A percentile compares a stretch with the other conserved stretches of the same genome.
Evolutionary conservation across 2,888 invertebrate genomes (phyloP).

Genomic region (Ochlodes sylvanus): DNA sequence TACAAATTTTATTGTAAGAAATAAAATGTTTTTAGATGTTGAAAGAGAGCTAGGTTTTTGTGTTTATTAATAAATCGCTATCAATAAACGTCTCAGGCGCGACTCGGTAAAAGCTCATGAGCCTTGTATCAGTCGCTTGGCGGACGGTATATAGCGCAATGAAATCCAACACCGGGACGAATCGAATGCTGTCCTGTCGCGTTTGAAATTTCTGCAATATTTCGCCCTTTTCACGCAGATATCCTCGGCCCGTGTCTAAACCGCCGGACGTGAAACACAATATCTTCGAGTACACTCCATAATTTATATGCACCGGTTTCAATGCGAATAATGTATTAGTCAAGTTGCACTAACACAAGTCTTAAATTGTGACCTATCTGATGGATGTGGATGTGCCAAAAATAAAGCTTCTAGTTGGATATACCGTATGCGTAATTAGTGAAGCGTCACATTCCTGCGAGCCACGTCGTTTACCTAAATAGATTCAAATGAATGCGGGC

Average conservation of each 20-base stretch:
- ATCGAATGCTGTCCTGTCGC: constrained; percentile 83
- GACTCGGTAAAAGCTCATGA: constrained; percentile 66
- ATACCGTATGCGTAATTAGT: constrained; percentile 43
- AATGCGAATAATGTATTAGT: constrained; percentile 64
- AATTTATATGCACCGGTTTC: constrained; percentile 74
- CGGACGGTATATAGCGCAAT: constrained; percentile 75
- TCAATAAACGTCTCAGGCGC: constrained; percentile 71
- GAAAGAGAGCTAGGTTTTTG: constrained; percentile 5
- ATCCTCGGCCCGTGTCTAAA: constrained; percentile 79
- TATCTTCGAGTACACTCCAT: constrained; percentile 77
- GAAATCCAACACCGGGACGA: constrained; percentile 83
- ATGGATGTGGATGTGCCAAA: constrained; percentile 42
- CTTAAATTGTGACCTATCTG: constrained; percentile 60
- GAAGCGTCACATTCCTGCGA: constrained; percentile 55
- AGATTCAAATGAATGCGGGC: constrained; percentile 70
- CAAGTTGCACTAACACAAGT: constrained; percentile 53
- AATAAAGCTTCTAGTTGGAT: constrained; percentile 40
- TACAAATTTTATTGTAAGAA: neutral
- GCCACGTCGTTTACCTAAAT: constrained; percentile 66
- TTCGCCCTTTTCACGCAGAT: constrained; percentile 84
- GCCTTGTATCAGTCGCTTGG: constrained; percentile 58
- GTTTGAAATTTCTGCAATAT: constrained; percentile 84
- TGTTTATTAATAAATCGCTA: constrained; percentile 53
- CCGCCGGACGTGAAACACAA: constrained; percentile 83
- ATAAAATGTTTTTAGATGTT: constrained; percentile 4